These are phyloP conservation scores for Microcebus tavaratra DNA, from an alignment of 2,113 vertebrate species.

Conservation along the genomic window DNA sequence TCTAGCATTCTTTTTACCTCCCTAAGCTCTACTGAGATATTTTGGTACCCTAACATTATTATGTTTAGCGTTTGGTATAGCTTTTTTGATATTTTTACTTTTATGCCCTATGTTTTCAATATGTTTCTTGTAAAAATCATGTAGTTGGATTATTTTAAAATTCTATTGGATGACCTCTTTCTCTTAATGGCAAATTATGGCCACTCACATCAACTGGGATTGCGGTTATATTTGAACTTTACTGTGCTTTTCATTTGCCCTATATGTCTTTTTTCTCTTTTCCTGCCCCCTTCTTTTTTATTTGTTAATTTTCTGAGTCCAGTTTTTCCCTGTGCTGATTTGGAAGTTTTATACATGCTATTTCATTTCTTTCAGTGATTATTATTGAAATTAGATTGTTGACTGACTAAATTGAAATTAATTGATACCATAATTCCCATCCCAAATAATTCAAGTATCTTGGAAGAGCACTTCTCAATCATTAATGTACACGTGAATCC, in stretches of 20 bases:
- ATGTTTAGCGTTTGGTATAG: background rate
- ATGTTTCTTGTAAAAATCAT: background rate
- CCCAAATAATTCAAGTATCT: background rate
- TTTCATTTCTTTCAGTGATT: background rate
- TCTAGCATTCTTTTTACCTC: background rate
- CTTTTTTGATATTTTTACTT: background rate
- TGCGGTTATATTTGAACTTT: background rate
- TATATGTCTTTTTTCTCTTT: background rate
- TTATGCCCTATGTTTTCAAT: background rate
- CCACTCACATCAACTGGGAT: background rate
- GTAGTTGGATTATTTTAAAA: background rate
- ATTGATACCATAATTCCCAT: background rate
- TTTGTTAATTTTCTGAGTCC: conserved; percentile 13
- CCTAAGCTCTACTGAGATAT: background rate
- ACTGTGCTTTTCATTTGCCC: background rate
- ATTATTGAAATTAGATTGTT: conserved; percentile 23
- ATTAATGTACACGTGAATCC: background rate
- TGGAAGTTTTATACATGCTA: background rate
- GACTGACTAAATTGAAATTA: background rate
- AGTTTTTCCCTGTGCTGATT: background rate
- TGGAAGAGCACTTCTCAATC: background rate
- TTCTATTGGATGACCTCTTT: background rate
- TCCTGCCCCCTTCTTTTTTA: background rate
- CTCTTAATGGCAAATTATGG: background rate
- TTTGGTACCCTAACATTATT: background rate